Percentiles rank a stretch among this genome's conserved stretches.
phyloP scores from a whole-genome alignment of 2,113 vertebrate genomes.

The Grantiella picta region DNA sequence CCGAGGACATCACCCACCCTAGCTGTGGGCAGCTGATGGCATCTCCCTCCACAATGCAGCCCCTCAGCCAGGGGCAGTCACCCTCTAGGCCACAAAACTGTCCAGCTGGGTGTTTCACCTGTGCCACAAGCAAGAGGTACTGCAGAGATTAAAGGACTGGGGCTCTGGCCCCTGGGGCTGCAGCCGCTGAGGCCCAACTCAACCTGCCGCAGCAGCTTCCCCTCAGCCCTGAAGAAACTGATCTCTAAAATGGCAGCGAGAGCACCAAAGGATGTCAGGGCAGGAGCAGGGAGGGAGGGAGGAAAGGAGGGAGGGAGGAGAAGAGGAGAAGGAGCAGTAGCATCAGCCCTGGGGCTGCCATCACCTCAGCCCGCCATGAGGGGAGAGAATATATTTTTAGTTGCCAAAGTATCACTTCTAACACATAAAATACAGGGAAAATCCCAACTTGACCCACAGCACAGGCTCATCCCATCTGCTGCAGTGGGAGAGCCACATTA shows the following conservation, averaged over 20 bases:
- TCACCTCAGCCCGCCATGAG: background rate
- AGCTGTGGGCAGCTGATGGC: accelerated
- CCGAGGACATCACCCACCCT: accelerated
- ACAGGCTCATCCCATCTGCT: background rate
- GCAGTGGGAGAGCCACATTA: background rate
- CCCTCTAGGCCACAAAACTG: background rate
- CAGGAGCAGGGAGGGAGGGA: background rate
- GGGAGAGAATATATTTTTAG: background rate
- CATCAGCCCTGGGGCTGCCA: background rate
- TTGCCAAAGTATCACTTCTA: background rate
- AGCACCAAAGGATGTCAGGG: background rate
- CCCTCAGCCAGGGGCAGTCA: background rate
- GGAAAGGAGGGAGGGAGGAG: no score
- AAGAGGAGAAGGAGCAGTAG: background rate
- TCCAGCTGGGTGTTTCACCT: background rate
- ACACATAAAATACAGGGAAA: background rate
- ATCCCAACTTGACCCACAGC: background rate
- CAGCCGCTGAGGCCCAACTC: accelerated
- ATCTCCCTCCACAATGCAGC: background rate
- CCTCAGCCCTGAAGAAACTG: accelerated
- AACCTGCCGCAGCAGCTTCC: background rate
- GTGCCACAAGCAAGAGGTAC: background rate
- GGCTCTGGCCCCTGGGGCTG: background rate
- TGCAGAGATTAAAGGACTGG: background rate
- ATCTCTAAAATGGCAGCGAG: background rate